Base-by-base conservation (phyloP, 2,113 vertebrate genomes). In the Passer montanus region DNA sequence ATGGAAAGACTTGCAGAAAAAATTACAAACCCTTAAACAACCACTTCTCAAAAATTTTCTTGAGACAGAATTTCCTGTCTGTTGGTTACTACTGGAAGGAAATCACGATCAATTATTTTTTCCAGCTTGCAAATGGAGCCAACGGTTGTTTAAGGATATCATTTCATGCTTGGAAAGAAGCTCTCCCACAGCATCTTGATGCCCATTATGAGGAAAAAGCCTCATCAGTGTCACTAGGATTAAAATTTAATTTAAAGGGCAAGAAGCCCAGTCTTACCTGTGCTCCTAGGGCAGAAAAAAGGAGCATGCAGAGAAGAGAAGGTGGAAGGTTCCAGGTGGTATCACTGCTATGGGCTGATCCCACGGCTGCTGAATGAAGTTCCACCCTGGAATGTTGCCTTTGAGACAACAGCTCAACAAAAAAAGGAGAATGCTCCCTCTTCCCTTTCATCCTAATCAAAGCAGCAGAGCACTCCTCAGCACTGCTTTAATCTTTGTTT, bases 381-480 rank as follows among this genome's bases (percentile, higher is more conserved):
- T 72, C 49, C 69, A 17, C 49, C 69, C 58, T 60, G 74, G 49
- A 82, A 56, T 47, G 63, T 8, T 72, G 35, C 41, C 44, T 60
- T 93, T 95, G 62, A 90, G 82, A 64, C 49, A 90, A 69, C 44
- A 68, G 20, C 4, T 49, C 41, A 66, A 62, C 44, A 72, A 63
- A 41, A 60, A 16, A 59, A 43, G 52, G 52, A 74, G 16, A 64
- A 60, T 3, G 2, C n/a, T 84, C 26, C 50, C 15, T 64, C 44
- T 87, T 90, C 35, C 62, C 94, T 95, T 91, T 93, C 78, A 91
- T 85, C 82, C 28, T 31, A 64, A 93, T 85, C 70, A 91, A 93
- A 95, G 90, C 72, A 85, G 82, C 53, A 91, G n/a, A 52, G 82
- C 44, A 41, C 24, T 27, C 67, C 62, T 75, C 47, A 77, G 52